These are phyloP conservation scores for Heliconius hermathena DNA, from an alignment of 1,140 invertebrate species.

Conservation along the genomic window DNA sequence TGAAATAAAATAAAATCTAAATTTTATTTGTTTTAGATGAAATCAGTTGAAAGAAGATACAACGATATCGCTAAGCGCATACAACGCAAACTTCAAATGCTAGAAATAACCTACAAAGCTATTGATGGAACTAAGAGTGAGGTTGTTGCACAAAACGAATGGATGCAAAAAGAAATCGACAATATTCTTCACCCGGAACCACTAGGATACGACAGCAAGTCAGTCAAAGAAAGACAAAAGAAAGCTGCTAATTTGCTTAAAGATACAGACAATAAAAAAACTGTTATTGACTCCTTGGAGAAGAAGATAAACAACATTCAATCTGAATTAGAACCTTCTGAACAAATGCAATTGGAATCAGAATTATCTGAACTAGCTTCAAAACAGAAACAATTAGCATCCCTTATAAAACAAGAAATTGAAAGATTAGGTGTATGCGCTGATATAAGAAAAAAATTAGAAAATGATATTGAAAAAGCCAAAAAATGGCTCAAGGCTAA, in stretches of 20 bases:
- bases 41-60: slow-evolving; percentile 90
- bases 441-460: slow-evolving; percentile 88
- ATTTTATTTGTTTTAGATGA: slow-evolving; percentile 82
- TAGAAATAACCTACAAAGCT: slow-evolving; percentile 90
- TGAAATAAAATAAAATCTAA: too few species aligned
- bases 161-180: slow-evolving; percentile 89
- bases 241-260: slow-evolving; percentile 88
- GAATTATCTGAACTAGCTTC: slow-evolving; percentile 84
- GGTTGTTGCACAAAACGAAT: slow-evolving; percentile 89
- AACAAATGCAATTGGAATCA: slow-evolving; percentile 87
- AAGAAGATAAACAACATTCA: slow-evolving; percentile 92
- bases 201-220: slow-evolving; percentile 88
- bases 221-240: slow-evolving; percentile 87
- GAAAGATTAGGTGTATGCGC: slow-evolving; percentile 85
- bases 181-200: slow-evolving; percentile 85
- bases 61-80: slow-evolving; percentile 92
- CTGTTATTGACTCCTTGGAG: slow-evolving; percentile 90
- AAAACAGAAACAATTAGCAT: slow-evolving; percentile 88
- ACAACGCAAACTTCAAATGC: slow-evolving; percentile 90
- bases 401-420: slow-evolving; percentile 88
- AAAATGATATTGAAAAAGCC: slow-evolving; percentile 89
- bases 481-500: slow-evolving; percentile 90
- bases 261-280: slow-evolving; percentile 92
- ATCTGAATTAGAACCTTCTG: slow-evolving; percentile 91
- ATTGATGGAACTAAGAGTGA: slow-evolving; percentile 89